Conservation (phyloP, 2,113 vertebrate genomes). For the Acrocephalus kingi region DNA sequence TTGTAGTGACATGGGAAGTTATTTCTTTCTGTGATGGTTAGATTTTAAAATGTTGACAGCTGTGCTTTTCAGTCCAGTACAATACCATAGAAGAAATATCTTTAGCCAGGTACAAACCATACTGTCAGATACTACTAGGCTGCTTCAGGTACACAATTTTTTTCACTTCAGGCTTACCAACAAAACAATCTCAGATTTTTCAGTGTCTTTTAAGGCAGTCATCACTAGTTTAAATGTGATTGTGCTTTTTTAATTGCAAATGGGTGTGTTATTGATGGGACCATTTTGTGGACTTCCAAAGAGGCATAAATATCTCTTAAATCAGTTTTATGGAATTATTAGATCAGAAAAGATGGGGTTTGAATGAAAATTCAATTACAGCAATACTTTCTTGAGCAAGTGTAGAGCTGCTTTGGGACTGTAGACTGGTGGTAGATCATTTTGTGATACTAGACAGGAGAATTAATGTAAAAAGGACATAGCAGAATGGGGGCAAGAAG, state of each 20-base stretch:
- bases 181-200: neutral
- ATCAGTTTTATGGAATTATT: neutral
- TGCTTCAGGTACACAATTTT: neutral
- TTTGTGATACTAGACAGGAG: neutral
- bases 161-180: neutral
- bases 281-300: neutral
- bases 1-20: neutral
- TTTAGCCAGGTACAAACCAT: neutral
- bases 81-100: neutral
- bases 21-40: neutral
- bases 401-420: neutral
- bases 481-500: neutral
- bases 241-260: neutral
- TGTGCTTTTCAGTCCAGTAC: neutral
- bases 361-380: neutral
- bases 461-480: neutral
- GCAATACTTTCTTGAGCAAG: fast-evolving
- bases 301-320: neutral
- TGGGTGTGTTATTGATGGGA: neutral
- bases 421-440: neutral
- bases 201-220: neutral
- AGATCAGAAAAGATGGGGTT: neutral
- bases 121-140: neutral
- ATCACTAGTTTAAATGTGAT: neutral
- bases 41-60: neutral